A percentile compares a stretch with the other conserved stretches of the same genome.
Conservation (phyloP, 2,888 invertebrate genomes). For the Conomelus anceps region DNA sequence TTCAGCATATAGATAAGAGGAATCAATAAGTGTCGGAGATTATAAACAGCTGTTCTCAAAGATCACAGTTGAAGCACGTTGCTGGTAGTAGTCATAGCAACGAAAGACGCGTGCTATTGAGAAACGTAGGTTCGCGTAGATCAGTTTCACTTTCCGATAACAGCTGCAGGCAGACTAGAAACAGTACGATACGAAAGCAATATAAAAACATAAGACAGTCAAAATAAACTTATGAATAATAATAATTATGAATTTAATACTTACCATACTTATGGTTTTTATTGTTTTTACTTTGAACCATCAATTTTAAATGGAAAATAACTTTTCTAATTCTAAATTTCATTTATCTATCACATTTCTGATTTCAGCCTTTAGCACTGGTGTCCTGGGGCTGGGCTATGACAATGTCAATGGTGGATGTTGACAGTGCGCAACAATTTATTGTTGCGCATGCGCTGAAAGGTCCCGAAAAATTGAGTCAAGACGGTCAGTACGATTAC, state of each 20-base stretch:
- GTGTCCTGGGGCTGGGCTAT: slow-evolving; percentile 68
- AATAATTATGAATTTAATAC: too few relatives aligned
- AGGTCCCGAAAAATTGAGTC: slow-evolving; percentile 50
- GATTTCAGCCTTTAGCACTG: slow-evolving; percentile 61
- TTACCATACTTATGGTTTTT: too few relatives aligned
- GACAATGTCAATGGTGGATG: slow-evolving; percentile 60
- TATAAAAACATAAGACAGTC: too few relatives aligned
- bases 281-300: not conserved
- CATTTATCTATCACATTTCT: slow-evolving; percentile 23
- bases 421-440: slow-evolving; percentile 50
- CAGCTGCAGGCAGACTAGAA: not conserved
- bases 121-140: too few relatives aligned
- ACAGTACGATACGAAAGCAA: not conserved
- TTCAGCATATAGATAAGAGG: too few relatives aligned
- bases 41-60: too few relatives aligned
- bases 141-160: not conserved
- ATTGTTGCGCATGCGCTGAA: slow-evolving; percentile 54
- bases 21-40: too few relatives aligned
- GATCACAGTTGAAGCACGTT: too few relatives aligned
- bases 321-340: not conserved
- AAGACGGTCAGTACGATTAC: slow-evolving; percentile 51
- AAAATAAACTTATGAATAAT: too few relatives aligned
- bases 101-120: too few relatives aligned
- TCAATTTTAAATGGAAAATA: slow-evolving; percentile 3
- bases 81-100: too few relatives aligned